Conservation (phyloP, 2,888 invertebrate genomes). For the Drosophila niveifrons region DNA sequence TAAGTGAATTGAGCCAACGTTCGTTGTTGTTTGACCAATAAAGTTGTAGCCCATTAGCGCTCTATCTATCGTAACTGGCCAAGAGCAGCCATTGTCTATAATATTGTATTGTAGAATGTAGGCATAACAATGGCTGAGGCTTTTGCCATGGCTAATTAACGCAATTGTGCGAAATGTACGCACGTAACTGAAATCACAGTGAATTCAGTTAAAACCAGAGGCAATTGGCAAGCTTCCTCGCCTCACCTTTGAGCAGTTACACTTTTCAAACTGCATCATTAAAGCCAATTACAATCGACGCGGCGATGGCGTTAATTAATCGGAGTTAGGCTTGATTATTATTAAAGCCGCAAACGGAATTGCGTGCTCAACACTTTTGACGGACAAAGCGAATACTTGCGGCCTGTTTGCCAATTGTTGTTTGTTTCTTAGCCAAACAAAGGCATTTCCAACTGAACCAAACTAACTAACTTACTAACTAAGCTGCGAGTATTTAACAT, state of each 20-base stretch:
- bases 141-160: constrained; percentile 59
- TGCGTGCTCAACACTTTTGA: constrained; percentile 72
- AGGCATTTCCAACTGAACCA: constrained; percentile 58
- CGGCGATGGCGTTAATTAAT: constrained; percentile 69
- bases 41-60: constrained; percentile 77
- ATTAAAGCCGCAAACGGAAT: constrained; percentile 49
- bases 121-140: not conserved
- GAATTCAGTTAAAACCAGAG: constrained; percentile 46
- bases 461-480: not conserved
- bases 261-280: constrained; percentile 57
- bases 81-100: constrained; percentile 15
- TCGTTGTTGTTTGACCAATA: constrained; percentile 56
- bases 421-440: constrained; percentile 59
- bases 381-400: constrained; percentile 39
- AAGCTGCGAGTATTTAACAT: constrained; percentile 51
- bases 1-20: constrained; percentile 53
- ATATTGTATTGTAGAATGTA: not conserved
- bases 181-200: constrained; percentile 62
- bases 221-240: not conserved
- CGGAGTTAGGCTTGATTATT: constrained; percentile 28
- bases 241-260: constrained; percentile 13
- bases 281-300: constrained; percentile 64
- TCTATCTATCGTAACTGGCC: constrained; percentile 33
- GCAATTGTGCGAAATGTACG: constrained; percentile 66
- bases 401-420: constrained; percentile 44